These are phyloP conservation scores for Notechis scutatus DNA, from an alignment of 2,113 vertebrate species.

Conservation along the genomic window DNA sequence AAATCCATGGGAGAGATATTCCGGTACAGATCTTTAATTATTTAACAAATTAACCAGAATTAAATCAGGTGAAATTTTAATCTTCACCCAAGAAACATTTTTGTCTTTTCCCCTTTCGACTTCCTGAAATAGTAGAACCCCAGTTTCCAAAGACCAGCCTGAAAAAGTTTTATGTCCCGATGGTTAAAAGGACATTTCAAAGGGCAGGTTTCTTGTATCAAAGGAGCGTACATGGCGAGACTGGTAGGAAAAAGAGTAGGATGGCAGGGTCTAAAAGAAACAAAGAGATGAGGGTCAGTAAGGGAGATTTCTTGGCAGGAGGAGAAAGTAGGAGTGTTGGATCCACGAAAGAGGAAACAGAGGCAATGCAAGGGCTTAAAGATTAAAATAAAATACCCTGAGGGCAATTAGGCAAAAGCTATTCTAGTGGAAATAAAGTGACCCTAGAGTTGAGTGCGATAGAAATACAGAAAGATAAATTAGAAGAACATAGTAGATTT, in stretches of 20 bases:
- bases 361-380: neutral
- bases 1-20: neutral
- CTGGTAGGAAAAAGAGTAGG: too few species aligned
- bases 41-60: neutral
- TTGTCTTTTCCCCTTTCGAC: neutral
- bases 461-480: neutral
- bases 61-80: neutral
- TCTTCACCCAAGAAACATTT: neutral
- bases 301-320: neutral
- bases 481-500: neutral
- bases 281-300: neutral
- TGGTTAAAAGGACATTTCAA: neutral
- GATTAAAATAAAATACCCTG: neutral
- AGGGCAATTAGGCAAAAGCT: neutral
- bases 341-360: neutral
- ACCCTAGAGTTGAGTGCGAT: neutral
- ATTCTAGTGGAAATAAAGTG: neutral
- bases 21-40: neutral
- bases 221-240: neutral
- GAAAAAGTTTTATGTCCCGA: neutral
- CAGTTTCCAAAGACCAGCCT: neutral
- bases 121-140: neutral
- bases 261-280: neutral
- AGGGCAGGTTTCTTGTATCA: neutral
- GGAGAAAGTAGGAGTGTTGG: neutral